phyloP scores from a whole-genome alignment of 2,797 vertebrate species.

The Halcyon leucocephala region DNA sequence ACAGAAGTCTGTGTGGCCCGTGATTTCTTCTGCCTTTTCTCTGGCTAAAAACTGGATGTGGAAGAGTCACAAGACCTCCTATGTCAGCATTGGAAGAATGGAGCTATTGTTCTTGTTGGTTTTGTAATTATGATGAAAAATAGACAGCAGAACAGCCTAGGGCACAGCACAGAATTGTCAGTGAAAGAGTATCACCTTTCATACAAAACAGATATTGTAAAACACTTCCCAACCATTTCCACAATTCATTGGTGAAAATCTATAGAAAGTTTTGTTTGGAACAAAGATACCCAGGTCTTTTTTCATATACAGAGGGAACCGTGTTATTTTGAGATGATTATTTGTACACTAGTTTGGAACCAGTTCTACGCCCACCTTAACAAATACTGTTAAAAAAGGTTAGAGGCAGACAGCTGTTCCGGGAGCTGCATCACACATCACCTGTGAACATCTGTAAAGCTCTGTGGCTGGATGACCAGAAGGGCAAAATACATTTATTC shows the following conservation, averaged over 20 bases:
- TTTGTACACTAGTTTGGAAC: neutral
- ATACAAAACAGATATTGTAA: neutral
- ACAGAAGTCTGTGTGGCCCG: neutral
- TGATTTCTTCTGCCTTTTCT: neutral
- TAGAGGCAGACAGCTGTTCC: neutral
- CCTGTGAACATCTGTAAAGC: neutral
- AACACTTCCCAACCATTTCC: neutral
- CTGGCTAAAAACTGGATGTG: neutral
- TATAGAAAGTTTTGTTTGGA: neutral
- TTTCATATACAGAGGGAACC: neutral
- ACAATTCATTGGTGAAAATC: neutral
- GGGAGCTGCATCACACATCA: neutral
- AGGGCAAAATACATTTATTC: neutral
- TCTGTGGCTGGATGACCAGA: neutral
- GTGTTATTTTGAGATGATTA: neutral
- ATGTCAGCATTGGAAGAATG: neutral
- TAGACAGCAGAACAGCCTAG: neutral
- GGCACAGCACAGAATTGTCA: neutral
- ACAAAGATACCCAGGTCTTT: neutral
- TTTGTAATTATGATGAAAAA: neutral
- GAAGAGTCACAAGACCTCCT: neutral
- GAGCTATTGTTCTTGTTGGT: neutral
- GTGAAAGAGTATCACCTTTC: neutral
- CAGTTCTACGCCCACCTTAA: neutral
- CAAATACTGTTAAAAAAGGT: neutral